Evolutionary conservation across 1,140 invertebrate species (phyloP), one percentile per base, ranked within the genome.

Genomic region (Camponotus pennsylvanicus): DNA sequence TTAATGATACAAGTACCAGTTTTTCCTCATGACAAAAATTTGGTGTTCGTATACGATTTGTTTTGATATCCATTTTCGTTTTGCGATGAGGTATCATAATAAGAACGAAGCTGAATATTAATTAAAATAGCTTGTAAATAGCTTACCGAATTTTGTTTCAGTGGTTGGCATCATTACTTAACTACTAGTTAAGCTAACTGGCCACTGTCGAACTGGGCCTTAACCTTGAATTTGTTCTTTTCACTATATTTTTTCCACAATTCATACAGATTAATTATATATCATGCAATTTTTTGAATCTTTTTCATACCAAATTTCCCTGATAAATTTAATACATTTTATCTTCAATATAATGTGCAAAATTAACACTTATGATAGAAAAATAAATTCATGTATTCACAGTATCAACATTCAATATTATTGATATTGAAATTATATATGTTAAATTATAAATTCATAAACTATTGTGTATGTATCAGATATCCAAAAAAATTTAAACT

Each of bases 161-260:
- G 21, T 21, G 21, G 21, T 21, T 21, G 21, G 21, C 21, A 21
- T 21, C 21, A 21, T 0, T 21, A 21, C 21, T 21, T 21, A 21
- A 21, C 0, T 21, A 21, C 21, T 21, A 21, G 21, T 21, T 21
- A 21, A 21, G 21, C 21, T 21, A 21, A 21, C 0, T 21, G 21
- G 21, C 21, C 21, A 21, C 21, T 21, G 21, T 21, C 21, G 21
- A 21, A 21, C 21, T 21, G 21, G 21, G 21, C 21, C 21, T 21
- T 21, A 21, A 45, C 96, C 96, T 94, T 98, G 97, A 89, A 99
- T 99, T 99, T 99, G 92, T 99, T 99, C 93, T 99, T 99, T 92
- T 99, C 99, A 94, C 99, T 99, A 95, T 99, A 99, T 80, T 97
- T 98, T 95, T 99, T 99, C 98, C 98, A 99, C 91, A 99, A 95